A percentile compares a stretch with the other conserved stretches of the same genome.
Conservation (phyloP, 2,797 vertebrate genomes). For the Emys orbicularis region DNA sequence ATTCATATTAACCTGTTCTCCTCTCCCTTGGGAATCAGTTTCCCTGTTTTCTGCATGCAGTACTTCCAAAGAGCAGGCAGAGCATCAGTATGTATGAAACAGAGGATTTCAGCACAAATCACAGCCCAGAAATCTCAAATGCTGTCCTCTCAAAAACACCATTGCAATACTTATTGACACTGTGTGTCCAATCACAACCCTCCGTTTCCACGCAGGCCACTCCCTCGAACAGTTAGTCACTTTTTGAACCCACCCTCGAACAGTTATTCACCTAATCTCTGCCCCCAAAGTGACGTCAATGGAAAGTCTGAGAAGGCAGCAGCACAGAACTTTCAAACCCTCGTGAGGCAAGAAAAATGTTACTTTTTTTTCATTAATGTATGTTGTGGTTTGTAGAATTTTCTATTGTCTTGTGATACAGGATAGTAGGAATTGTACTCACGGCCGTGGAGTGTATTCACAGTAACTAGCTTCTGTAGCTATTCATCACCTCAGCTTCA, state of each 20-base stretch:
- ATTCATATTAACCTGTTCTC: not conserved
- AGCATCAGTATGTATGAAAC: conserved; percentile 2
- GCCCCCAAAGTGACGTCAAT: conserved; percentile 74
- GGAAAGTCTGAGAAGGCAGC: conserved; percentile 67
- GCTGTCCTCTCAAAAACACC: not conserved
- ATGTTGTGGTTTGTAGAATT: conserved; percentile 64
- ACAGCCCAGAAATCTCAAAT: not conserved
- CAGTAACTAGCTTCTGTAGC: conserved; percentile 34
- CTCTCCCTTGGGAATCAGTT: not conserved
- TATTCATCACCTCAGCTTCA: conserved; percentile 29
- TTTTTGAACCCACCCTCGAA: conserved; percentile 59
- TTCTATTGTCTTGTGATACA: conserved; percentile 74
- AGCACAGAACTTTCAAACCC: conserved; percentile 66
- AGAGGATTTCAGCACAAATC: not conserved
- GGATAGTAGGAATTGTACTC: conserved; percentile 37
- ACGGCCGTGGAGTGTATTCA: conserved; percentile 42
- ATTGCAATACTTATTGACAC: not conserved
- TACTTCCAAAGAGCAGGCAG: conserved; percentile 13
- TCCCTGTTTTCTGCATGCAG: not conserved
- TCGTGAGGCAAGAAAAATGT: conserved; percentile 70
- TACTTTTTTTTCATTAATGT: conserved; percentile 64
- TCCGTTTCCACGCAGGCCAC: conserved; percentile 20
- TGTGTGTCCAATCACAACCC: not conserved
- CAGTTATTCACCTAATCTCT: conserved; percentile 77
- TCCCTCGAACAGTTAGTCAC: conserved; percentile 5